Percentiles rank a stretch among this genome's conserved stretches.
Evolutionary conservation across 2,113 vertebrate species (phyloP).

Genomic region (Callithrix jacchus): DNA sequence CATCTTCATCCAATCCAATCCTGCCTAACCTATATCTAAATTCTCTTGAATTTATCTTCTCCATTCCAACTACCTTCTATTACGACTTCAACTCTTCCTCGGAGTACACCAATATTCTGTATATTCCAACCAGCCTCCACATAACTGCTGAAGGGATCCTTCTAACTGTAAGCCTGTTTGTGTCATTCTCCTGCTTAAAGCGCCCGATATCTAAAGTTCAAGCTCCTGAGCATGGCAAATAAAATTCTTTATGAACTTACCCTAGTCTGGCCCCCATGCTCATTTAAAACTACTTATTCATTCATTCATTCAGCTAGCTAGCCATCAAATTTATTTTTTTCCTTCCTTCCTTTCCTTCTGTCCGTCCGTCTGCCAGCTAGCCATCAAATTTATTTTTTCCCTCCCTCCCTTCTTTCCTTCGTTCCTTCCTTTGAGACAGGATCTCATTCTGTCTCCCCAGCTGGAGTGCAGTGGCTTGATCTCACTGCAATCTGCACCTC

Average conservation of each 20-base stretch:
- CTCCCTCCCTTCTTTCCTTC: too few species aligned
- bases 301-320: too few species aligned
- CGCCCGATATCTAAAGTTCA: neutral
- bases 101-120: neutral
- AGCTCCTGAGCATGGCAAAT: neutral
- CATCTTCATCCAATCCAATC: neutral
- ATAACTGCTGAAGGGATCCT: neutral
- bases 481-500: too few species aligned
- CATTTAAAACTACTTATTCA: neutral
- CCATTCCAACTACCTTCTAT: neutral
- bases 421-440: too few species aligned
- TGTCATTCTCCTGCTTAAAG: neutral
- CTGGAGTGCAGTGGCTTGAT: too few species aligned
- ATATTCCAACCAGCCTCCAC: neutral
- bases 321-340: too few species aligned
- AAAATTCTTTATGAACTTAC: constrained; percentile 11
- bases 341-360: too few species aligned
- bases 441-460: too few species aligned
- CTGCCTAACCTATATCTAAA: neutral
- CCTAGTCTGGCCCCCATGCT: neutral
- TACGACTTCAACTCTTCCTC: neutral
- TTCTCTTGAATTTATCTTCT: neutral
- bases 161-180: neutral
- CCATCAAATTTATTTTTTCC: too few species aligned
- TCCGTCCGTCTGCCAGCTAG: too few species aligned